Percentiles rank a stretch among this genome's conserved stretches.
Conservation (phyloP, 2,888 invertebrate genomes). For the Drosophila phalerata region DNA sequence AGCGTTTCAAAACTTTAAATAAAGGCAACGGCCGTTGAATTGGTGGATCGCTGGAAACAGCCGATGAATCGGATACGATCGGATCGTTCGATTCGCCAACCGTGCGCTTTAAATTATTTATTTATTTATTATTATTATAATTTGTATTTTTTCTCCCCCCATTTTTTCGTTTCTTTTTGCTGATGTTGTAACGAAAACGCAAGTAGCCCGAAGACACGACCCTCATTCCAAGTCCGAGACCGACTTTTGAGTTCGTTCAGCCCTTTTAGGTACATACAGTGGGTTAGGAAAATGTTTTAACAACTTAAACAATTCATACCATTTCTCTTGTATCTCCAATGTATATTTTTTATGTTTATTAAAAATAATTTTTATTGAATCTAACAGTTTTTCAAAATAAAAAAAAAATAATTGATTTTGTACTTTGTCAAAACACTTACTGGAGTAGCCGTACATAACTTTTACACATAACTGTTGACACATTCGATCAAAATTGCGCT, state of each 20-base stretch:
- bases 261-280: conserved; percentile 32
- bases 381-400: too few species aligned
- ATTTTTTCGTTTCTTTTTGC: conserved; percentile 11
- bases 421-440: too few species aligned
- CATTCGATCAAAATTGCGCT: conserved; percentile 26
- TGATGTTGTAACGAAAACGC: conserved; percentile 71
- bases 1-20: conserved; percentile 54
- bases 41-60: conserved; percentile 11
- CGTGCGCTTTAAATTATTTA: conserved; percentile 14
- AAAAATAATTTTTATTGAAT: too few species aligned
- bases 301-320: too few species aligned
- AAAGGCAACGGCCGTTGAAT: conserved; percentile 50
- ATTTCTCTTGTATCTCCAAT: too few species aligned
- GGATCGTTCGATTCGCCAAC: conserved; percentile 28
- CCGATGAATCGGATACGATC: conserved; percentile 53
- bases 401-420: too few species aligned
- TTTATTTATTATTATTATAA: conserved; percentile 23
- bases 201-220: conserved; percentile 56
- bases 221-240: conserved; percentile 15
- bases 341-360: too few species aligned
- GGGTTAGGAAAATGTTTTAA: too few species aligned
- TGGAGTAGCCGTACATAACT: neutral
- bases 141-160: neutral
- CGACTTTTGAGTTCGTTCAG: conserved; percentile 10
- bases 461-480: conserved; percentile 20